Evolutionary conservation across 2,113 vertebrate genomes (phyloP), one percentile per base, ranked within the genome.

Genomic region (Ginglymostoma cirratum): DNA sequence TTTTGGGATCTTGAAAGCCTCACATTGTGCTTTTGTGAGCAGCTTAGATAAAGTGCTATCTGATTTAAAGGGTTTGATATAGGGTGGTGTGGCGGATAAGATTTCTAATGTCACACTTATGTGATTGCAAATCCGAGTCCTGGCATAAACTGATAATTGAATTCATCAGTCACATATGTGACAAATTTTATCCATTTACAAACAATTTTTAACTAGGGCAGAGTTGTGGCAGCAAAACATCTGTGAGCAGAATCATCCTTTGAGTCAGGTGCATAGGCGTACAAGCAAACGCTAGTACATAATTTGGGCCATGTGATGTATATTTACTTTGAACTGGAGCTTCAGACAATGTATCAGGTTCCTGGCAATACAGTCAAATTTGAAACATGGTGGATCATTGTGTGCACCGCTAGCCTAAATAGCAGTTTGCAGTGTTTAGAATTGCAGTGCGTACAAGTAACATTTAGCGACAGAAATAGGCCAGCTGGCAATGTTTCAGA

Each of bases 101-200:
- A 42, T 94, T 94, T 94, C 38, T 48, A 94, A 94, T 42, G 87
- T 90, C 34, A 69, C 92, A 94, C 92, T 94, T 70, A 69, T 34
- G 7, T 94, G 67, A 24, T 94, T 94, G 38, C 38, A 94, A 94
- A 70, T 70, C 24, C 10, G 6, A 94, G 38, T 42, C 24, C 66
- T 45, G 55, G 92, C 65, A 45, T 38, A 45, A 69, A 94, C n/a
- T 69, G 65, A 34, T 90, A 90, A 90, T 90, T 90, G 30, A 90
- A 90, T 61, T 52, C 87, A 27, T 61, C 87, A 90, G 48, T 34
- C 92, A 45, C 23, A 23, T 8, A 94, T 45, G 61, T 69, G 61
- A 27, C 92, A 94, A 90, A 30, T 94, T 69, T 94, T 27, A 94
- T 48, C 92, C 65, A 94, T 45, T 70, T 42, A 45, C 42, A 94